Evolutionary conservation across 1,140 invertebrate genomes (phyloP).

Genomic region (Eufriesea mexicana): DNA sequence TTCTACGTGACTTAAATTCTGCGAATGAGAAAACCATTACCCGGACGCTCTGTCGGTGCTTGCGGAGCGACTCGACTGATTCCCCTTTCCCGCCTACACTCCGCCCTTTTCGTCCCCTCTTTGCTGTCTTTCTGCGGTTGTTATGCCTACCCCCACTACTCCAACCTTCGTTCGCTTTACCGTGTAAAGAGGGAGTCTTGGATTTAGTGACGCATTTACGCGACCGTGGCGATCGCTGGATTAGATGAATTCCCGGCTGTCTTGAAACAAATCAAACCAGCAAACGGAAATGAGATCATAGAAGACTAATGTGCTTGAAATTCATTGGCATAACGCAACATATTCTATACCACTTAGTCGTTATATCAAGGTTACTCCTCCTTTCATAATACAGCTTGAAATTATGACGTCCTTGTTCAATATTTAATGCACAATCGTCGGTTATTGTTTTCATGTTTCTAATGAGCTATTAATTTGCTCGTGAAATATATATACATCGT

Average conservation of each 20-base stretch:
- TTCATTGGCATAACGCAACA: too few species aligned
- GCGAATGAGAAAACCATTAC: constrained; percentile 69
- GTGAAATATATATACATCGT: too few species aligned
- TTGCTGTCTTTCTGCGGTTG: not conserved
- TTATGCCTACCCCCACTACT: not conserved
- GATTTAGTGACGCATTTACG: not conserved
- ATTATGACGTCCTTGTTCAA: too few species aligned
- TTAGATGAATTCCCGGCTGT: too few species aligned
- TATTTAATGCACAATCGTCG: too few species aligned
- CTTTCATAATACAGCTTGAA: too few species aligned
- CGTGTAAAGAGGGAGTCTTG: not conserved
- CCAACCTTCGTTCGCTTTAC: not conserved
- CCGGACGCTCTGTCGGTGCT: constrained; percentile 41
- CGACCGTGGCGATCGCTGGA: not conserved
- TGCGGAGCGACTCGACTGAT: constrained; percentile 64
- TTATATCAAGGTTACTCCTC: too few species aligned
- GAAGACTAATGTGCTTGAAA: too few species aligned
- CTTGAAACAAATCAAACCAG: not conserved
- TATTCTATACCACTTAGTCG: too few species aligned
- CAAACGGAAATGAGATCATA: too few species aligned
- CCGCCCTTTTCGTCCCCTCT: not conserved
- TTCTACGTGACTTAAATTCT: constrained; percentile 78
- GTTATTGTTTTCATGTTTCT: too few species aligned
- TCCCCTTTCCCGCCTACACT: constrained; percentile 38
- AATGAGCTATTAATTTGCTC: too few species aligned